These are phyloP conservation scores for Chaenodraco wilsoni DNA, from an alignment of 2,797 vertebrate genomes.

Conservation along the genomic window DNA sequence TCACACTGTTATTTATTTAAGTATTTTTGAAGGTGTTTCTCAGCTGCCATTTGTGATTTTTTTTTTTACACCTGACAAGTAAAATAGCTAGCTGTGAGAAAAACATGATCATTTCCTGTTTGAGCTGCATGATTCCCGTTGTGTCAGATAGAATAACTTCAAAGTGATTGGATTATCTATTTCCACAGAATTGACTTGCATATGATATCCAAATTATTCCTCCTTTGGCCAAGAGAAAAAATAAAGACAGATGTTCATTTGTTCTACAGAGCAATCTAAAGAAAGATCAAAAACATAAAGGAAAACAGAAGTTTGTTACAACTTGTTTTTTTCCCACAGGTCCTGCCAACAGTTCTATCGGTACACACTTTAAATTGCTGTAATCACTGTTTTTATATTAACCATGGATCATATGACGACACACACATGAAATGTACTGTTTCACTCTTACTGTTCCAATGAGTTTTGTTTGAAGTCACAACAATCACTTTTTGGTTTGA, in stretches of 20 bases:
- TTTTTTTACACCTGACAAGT: constrained; percentile 58
- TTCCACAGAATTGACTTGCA: constrained; percentile 20
- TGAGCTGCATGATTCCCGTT: constrained; percentile 22
- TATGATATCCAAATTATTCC: constrained; percentile 17
- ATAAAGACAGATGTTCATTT: neutral
- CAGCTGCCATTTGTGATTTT: neutral
- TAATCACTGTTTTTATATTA: neutral
- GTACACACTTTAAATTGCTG: neutral
- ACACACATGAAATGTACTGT: neutral
- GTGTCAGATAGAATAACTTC: constrained; percentile 37
- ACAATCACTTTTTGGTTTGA: neutral
- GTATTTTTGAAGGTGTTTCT: constrained; percentile 41
- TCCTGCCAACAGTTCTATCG: neutral
- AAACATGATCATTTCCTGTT: constrained; percentile 49
- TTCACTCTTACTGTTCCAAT: neutral
- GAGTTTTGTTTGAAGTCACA: neutral
- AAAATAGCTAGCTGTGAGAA: constrained; percentile 58
- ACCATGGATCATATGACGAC: neutral
- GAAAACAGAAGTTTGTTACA: constrained; percentile 7
- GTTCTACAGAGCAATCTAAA: constrained; percentile 3
- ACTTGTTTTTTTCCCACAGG: neutral
- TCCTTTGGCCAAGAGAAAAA: neutral
- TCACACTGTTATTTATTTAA: constrained; percentile 23
- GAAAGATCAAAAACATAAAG: neutral
- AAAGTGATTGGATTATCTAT: constrained; percentile 20